Evolutionary conservation across 1,140 invertebrate species (phyloP), one percentile per base, ranked within the genome.

Genomic region (Heliconius congener): DNA sequence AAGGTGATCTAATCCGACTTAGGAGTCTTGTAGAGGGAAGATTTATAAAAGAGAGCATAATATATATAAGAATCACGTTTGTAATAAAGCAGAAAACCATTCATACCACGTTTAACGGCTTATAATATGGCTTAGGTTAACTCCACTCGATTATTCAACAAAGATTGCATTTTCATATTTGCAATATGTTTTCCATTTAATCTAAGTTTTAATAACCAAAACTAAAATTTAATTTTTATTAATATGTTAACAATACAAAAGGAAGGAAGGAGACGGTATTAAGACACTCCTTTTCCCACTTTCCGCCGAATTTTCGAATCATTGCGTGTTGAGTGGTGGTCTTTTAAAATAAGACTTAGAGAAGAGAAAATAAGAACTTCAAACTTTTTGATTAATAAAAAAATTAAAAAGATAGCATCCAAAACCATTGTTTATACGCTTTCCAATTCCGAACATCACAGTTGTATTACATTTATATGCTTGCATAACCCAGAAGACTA

Each of bases 11-110:
- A 93, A 93, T 92, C 92, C 89, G 80, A 74, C 82, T 85, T 82
- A 74, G 82, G 80, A 82, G 74, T 84, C 84, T 82, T 92, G 88
- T 87, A 86, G 84, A 83, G 84, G 83, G 78, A 76, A 74, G 80
- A 79, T 84, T 81, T 74, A 73, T 77, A 74, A 80, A 80, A 84
- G 80, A 79, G 82, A 86, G 90, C 91, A 91, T 91, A 90, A 92
- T 93, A 94, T 94, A 94, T 93, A 94, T 93, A 93, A 92, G 90
- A 93, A 93, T 93, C 93, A 93, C 93, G 93, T 93, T 89, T 93
- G 92, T 94, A 93, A 93, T 94, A 93, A 93, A 87, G 83, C 87
- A 85, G 80, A 77, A 78, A 84, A 79, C 87, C 86, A 93, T 93
- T 93, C 93, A 85, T 88, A 85, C 90, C 93, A 94, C 93, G 93